phyloP scores from a whole-genome alignment of 2,113 vertebrate species.

The Manacus vitellinus region DNA sequence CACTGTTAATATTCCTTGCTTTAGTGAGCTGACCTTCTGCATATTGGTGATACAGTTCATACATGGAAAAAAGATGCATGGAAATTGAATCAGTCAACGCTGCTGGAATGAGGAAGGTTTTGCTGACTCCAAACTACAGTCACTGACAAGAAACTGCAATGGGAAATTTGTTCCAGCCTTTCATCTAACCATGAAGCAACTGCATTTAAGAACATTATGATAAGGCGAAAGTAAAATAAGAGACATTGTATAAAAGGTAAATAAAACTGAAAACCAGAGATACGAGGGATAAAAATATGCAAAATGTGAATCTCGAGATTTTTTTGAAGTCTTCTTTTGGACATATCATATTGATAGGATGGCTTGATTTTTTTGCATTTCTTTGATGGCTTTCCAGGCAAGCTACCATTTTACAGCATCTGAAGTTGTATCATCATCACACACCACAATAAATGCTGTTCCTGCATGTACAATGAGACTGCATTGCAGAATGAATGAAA shows the following conservation, averaged over 20 bases:
- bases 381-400: conserved; percentile 9
- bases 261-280: conserved; percentile 19
- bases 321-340: not conserved
- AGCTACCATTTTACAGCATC: not conserved
- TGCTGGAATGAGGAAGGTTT: not conserved
- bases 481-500: not conserved
- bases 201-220: conserved; percentile 10
- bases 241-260: conserved; percentile 6
- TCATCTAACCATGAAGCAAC: conserved; percentile 12
- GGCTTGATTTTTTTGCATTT: conserved; percentile 17
- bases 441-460: not conserved
- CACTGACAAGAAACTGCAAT: not conserved
- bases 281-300: conserved; percentile 15
- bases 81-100: conserved; percentile 11
- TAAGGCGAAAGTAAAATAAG: conserved; percentile 30
- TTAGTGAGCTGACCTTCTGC: conserved; percentile 24
- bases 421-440: not conserved
- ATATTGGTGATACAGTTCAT: conserved; percentile 23
- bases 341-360: not conserved
- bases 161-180: conserved; percentile 39
- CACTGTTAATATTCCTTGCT: not conserved
- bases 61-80: not conserved
- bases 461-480: not conserved
- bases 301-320: conserved; percentile 7
- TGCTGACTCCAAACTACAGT: conserved; percentile 27